Evolutionary conservation across 2,888 invertebrate genomes (phyloP), one percentile per base, ranked within the genome.

Genomic region (Oxyscelio sp.): DNA sequence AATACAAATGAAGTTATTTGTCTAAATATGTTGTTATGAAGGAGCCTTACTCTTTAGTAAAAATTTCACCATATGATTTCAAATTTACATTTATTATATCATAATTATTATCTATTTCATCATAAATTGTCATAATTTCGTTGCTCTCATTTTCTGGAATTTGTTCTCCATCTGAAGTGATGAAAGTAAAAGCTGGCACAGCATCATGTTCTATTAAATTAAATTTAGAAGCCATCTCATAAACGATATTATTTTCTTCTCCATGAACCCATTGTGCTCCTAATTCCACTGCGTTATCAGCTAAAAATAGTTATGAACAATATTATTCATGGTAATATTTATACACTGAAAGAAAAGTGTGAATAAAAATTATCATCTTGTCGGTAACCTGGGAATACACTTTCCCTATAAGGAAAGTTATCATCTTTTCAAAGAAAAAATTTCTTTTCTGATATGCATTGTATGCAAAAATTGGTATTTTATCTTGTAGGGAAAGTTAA

Each of bases 261-360:
- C 97, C 97, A 87, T 97, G 97, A 73, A 97, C 96, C 97, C 97
- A 97, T 87, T 97, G 97, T 54, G 97, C 97, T 0, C 97, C 97
- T 61, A 97, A 90, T 91, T 97, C 97, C 4, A 97, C 94, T 4
- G 95, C 93, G 83, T 95, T 95, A 0, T 95, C 95, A 0, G 95
- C 94, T 94, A 77, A 48, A 80, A 74, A 83, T n/a, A n/a, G n/a
- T n/a, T n/a, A n/a, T n/a, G n/a, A n/a, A n/a, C n/a, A n/a, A n/a
- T n/a, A n/a, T n/a, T n/a, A n/a, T n/a, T n/a, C n/a, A n/a, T n/a
- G n/a, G n/a, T n/a, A n/a, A n/a, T n/a, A n/a, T n/a, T n/a, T n/a
- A n/a, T n/a, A n/a, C n/a, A n/a, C n/a, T n/a, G n/a, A n/a, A n/a
- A n/a, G n/a, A n/a, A n/a, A n/a, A n/a, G n/a, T n/a, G n/a, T n/a